These are phyloP conservation scores for Istiophorus platypterus DNA, from an alignment of 2,113 vertebrate species.

Conservation along the genomic window DNA sequence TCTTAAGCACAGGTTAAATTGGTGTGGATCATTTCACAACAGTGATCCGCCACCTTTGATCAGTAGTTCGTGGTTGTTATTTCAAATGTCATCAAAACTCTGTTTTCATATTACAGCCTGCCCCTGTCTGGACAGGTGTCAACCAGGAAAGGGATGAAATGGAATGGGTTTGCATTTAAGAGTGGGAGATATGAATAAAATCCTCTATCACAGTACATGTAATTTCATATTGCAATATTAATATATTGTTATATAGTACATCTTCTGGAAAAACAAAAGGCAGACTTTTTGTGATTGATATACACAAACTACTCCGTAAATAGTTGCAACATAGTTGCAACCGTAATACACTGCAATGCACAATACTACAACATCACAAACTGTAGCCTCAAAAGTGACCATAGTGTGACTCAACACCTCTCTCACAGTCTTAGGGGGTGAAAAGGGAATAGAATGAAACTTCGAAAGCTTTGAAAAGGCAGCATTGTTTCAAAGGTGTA, in stretches of 20 bases:
- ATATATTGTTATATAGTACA: neutral
- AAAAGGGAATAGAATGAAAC: neutral
- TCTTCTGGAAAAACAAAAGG: neutral
- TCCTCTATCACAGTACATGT: neutral
- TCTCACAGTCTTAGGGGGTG: neutral
- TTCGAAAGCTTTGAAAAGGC: slow-evolving; percentile 24
- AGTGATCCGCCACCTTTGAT: neutral
- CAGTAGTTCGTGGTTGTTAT: neutral
- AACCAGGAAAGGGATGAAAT: neutral
- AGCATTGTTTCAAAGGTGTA: slow-evolving; percentile 24
- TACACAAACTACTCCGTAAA: too few species aligned
- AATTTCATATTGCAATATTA: neutral
- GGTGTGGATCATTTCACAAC: slow-evolving; percentile 21
- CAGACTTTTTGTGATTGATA: too few species aligned
- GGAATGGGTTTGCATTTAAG: neutral
- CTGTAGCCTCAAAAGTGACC: neutral
- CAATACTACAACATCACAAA: neutral
- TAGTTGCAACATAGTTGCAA: neutral
- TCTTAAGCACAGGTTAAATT: slow-evolving; percentile 20
- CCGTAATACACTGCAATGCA: neutral
- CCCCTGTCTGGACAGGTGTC: too few species aligned
- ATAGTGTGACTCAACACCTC: neutral
- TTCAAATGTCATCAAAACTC: neutral
- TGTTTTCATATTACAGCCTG: neutral
- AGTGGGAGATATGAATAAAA: neutral